Percentiles rank a stretch among this genome's conserved stretches.
These are phyloP conservation scores for Pogonocichla stellata DNA, from an alignment of 2,113 vertebrate genomes.

Conservation along the genomic window DNA sequence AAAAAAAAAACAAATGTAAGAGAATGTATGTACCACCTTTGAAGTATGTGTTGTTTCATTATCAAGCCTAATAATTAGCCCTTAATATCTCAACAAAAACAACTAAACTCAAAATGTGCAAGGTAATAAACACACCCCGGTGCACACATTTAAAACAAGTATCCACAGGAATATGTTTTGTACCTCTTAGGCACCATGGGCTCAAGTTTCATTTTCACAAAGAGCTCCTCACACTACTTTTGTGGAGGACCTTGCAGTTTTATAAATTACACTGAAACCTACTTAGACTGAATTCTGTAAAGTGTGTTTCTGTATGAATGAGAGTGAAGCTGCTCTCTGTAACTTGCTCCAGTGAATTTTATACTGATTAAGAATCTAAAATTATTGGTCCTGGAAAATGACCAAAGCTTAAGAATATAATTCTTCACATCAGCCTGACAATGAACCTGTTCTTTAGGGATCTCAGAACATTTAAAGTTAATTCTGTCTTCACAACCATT, in stretches of 20 bases:
- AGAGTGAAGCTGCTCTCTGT: neutral
- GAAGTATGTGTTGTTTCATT: neutral
- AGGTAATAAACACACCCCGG: neutral
- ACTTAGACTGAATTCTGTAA: neutral
- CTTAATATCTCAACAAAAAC: neutral
- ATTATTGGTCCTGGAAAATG: neutral
- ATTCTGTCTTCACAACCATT: neutral
- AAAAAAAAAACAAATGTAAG: neutral
- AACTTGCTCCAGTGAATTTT: slow-evolving; percentile 11
- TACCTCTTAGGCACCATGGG: neutral
- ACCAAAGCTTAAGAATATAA: neutral
- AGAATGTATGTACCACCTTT: neutral
- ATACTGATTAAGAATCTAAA: neutral
- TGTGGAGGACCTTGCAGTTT: neutral
- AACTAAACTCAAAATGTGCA: neutral
- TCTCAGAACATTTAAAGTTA: neutral
- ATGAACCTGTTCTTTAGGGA: neutral
- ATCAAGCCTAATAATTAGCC: neutral
- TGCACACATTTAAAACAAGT: neutral
- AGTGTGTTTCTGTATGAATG: neutral
- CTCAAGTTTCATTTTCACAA: neutral
- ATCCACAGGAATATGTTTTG: neutral
- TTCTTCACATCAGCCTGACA: neutral
- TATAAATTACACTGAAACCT: neutral
- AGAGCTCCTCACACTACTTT: neutral